Percentiles rank a stretch among this genome's conserved stretches.
Evolutionary conservation across 1,140 invertebrate genomes (phyloP).

Genomic region (Anagrus nilaparvatae): DNA sequence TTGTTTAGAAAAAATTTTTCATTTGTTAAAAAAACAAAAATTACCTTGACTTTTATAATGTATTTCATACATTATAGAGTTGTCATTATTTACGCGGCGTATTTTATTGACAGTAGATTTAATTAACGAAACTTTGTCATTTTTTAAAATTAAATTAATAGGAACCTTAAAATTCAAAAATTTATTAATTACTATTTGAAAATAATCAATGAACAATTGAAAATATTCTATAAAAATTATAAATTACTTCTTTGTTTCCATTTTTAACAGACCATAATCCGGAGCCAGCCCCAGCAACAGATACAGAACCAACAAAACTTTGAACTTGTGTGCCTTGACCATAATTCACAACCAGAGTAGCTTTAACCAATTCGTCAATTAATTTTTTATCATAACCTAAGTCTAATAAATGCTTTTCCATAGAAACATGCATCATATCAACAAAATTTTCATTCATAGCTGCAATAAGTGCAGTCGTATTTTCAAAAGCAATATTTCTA

Average conservation of each 20-base stretch:
- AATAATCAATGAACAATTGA: background rate
- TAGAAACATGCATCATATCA: constrained; percentile 38
- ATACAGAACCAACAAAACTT: constrained; percentile 50
- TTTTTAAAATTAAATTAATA: constrained; percentile 28
- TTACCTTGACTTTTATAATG: constrained; percentile 22
- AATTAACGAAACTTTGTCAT: constrained; percentile 35
- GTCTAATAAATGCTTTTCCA: constrained; percentile 35
- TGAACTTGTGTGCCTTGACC: constrained; percentile 50
- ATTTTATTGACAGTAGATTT: constrained; percentile 29
- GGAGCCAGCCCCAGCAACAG: constrained; percentile 45
- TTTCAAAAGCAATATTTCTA: constrained; percentile 41
- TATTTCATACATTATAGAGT: constrained; percentile 22
- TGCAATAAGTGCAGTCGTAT: constrained; percentile 41
- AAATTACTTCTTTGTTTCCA: constrained; percentile 50
- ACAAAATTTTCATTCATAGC: constrained; percentile 45
- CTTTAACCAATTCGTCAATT: constrained; percentile 49
- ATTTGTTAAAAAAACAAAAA: background rate
- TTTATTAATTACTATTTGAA: background rate
- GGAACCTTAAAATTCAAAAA: constrained; percentile 24
- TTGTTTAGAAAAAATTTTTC: background rate
- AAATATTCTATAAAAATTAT: constrained; percentile 10
- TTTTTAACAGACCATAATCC: constrained; percentile 51
- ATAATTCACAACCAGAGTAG: constrained; percentile 51
- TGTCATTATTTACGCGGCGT: constrained; percentile 15
- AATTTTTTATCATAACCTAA: constrained; percentile 39